A percentile compares a stretch with the other conserved stretches of the same genome.
phyloP scores from a whole-genome alignment of 2,113 vertebrate genomes.

The Cnemophilus loriae region DNA sequence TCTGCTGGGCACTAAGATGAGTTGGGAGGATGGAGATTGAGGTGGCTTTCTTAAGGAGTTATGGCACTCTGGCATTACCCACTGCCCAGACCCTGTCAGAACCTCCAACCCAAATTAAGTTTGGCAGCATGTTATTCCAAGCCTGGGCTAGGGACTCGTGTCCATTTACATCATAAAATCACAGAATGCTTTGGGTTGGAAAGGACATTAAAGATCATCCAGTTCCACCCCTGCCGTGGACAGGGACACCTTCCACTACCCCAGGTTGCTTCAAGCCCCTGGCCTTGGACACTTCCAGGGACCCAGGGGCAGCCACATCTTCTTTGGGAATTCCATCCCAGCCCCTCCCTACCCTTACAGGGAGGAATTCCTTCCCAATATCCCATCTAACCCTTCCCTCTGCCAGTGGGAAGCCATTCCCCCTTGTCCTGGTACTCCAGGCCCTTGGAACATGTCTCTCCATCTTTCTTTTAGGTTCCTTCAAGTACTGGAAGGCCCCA shows the following conservation, averaged over 20 bases:
- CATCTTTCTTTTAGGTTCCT: neutral
- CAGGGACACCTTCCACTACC: neutral
- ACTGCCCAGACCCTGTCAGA: neutral
- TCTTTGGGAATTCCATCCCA: neutral
- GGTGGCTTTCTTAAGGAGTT: neutral
- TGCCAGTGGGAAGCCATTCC: neutral
- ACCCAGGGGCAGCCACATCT: neutral
- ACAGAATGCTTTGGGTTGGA: neutral
- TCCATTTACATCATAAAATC: neutral
- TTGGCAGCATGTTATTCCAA: neutral
- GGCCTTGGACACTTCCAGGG: neutral
- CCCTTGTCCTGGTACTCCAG: neutral
- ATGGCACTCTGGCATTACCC: neutral
- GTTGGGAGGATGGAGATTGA: neutral
- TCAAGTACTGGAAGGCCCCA: neutral
- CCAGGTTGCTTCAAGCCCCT: neutral
- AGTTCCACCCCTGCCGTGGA: too few species aligned
- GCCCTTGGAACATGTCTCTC: neutral
- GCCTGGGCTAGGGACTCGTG: fast-evolving
- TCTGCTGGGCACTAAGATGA: neutral
- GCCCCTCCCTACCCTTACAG: neutral
- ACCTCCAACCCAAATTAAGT: neutral
- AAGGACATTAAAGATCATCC: neutral
- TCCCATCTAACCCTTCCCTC: neutral
- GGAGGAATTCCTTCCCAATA: neutral